phyloP scores from a whole-genome alignment of 2,113 vertebrate species.

The Tragelaphus scriptus region DNA sequence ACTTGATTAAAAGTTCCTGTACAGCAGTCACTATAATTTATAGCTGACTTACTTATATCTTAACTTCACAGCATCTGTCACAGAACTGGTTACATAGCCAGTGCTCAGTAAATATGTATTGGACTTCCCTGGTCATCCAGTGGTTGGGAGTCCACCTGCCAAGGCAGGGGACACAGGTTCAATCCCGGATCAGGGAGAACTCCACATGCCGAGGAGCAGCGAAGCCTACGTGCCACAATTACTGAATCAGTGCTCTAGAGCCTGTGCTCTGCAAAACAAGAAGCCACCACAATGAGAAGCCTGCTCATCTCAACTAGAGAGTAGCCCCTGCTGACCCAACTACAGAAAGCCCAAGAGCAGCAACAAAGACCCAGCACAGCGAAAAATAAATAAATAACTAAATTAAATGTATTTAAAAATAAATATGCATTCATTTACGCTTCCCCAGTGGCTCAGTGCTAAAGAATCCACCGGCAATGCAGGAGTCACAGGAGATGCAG shows the following conservation, averaged over 20 bases:
- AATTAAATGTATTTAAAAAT: background rate
- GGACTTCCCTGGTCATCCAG: background rate
- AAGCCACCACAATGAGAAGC: background rate
- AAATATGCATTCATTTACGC: background rate
- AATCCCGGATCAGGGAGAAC: background rate
- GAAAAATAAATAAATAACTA: background rate
- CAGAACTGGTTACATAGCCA: background rate
- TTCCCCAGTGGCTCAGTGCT: background rate
- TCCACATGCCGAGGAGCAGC: background rate
- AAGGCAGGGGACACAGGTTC: background rate
- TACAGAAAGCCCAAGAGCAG: background rate
- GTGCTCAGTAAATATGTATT: background rate
- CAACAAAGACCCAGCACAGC: background rate
- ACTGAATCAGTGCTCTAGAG: background rate
- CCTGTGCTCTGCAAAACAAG: background rate
- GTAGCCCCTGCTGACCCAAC: background rate
- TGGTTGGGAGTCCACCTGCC: background rate
- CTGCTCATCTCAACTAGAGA: background rate
- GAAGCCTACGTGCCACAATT: background rate
- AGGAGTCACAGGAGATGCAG: background rate
- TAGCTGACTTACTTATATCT: background rate
- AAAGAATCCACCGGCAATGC: background rate
- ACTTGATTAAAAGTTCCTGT: background rate
- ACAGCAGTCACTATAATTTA: background rate
- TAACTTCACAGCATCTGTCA: background rate